phyloP scores from a whole-genome alignment of 2,888 invertebrate genomes.

The Drosophila colorata region DNA sequence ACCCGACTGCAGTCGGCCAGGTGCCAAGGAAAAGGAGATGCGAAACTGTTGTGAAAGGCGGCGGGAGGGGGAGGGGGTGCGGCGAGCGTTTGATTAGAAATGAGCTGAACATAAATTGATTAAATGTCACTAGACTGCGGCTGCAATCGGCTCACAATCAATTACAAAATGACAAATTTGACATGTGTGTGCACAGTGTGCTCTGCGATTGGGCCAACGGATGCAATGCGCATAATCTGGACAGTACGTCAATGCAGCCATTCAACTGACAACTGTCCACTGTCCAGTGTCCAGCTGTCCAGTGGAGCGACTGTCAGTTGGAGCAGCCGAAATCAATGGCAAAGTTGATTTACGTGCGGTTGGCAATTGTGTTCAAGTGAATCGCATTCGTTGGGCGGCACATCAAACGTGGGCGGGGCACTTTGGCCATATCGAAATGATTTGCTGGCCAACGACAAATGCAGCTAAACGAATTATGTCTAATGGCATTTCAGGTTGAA shows the following conservation, averaged over 20 bases:
- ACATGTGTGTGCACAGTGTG: conserved; percentile 44
- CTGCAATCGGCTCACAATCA: conserved; percentile 68
- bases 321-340: conserved; percentile 70
- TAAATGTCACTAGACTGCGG: conserved; percentile 63
- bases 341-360: conserved; percentile 79
- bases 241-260: conserved; percentile 60
- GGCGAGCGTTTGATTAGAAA: conserved; percentile 41
- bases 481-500: conserved; percentile 81
- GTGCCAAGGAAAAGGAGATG: conserved; percentile 40
- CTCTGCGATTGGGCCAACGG: conserved; percentile 30
- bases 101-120: conserved; percentile 66
- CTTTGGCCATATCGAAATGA: conserved; percentile 55
- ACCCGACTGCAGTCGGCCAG: conserved; percentile 16
- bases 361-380: conserved; percentile 70
- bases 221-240: conserved; percentile 70
- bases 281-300: conserved; percentile 15
- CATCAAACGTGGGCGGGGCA: conserved; percentile 31
- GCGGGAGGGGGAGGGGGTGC: neutral
- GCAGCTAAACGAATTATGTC: conserved; percentile 80
- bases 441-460: conserved; percentile 68
- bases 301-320: conserved; percentile 47
- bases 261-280: conserved; percentile 25
- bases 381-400: conserved; percentile 37
- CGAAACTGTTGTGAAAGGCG: conserved; percentile 1
- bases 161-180: conserved; percentile 75